These are phyloP conservation scores for Orius laevigatus DNA, from an alignment of 1,140 invertebrate species.

Conservation along the genomic window DNA sequence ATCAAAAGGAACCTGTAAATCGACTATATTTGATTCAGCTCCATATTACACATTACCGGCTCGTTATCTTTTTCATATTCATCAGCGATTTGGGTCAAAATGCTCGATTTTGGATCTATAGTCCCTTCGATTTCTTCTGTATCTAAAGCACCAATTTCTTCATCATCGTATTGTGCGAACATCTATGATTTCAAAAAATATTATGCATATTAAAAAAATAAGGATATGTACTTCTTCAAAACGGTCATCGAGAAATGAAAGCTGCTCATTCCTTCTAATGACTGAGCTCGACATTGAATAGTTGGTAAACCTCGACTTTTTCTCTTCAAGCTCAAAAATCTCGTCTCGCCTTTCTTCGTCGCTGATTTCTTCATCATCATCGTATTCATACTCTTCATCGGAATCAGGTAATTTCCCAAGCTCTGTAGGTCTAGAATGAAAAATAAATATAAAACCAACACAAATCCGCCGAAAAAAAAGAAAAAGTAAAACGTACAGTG, in stretches of 20 bases:
- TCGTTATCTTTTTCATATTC: conserved; percentile 35
- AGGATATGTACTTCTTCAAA: conserved; percentile 67
- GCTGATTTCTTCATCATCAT: conserved; percentile 21
- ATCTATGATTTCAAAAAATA: conserved; percentile 35
- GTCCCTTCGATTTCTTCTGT: conserved; percentile 77
- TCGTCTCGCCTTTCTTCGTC: conserved; percentile 25
- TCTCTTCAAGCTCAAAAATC: conserved; percentile 35
- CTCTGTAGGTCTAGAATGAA: background rate
- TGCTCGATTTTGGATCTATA: conserved; percentile 44
- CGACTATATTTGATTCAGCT: background rate
- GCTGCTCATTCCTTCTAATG: conserved; percentile 66
- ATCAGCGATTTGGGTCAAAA: conserved; percentile 39
- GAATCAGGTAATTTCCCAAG: background rate
- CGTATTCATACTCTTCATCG: conserved; percentile 13
- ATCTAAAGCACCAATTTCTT: conserved; percentile 75
- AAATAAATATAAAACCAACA: background rate
- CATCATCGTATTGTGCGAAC: conserved; percentile 74
- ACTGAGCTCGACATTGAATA: conserved; percentile 91
- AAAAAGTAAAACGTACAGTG: background rate
- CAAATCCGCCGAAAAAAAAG: background rate
- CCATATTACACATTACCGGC: conserved; percentile 9
- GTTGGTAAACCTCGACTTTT: conserved; percentile 76
- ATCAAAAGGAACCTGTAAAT: background rate
- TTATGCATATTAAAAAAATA: conserved; percentile 11
- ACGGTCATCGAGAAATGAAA: conserved; percentile 69